These are phyloP conservation scores for Dasyornis broadbenti DNA, from an alignment of 2,113 vertebrate genomes.

Conservation along the genomic window DNA sequence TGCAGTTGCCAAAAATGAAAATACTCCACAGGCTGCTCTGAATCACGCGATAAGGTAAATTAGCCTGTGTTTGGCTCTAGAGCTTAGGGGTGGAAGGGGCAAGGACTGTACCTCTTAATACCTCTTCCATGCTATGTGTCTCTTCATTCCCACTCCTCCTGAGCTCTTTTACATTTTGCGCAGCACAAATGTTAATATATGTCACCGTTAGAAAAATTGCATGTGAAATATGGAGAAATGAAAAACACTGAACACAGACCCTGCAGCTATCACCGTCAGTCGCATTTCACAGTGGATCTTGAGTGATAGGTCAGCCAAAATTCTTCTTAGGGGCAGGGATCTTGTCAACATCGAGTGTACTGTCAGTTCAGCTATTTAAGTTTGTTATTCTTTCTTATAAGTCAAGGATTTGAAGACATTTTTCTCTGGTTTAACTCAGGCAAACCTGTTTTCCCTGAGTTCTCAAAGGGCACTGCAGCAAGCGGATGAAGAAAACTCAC, in stretches of 20 bases:
- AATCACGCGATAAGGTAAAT: background rate
- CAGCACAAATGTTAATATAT: conserved; percentile 1
- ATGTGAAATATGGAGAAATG: conserved; percentile 9
- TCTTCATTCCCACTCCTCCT: background rate
- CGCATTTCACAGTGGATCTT: conserved; percentile 19
- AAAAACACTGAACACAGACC: conserved; percentile 9
- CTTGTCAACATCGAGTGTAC: background rate
- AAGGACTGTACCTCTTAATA: background rate
- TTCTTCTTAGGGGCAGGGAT: conserved; percentile 24
- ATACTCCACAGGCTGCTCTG: background rate
- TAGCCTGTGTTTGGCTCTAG: background rate
- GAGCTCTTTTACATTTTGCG: background rate
- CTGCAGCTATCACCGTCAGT: conserved; percentile 13
- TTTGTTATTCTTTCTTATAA: conserved; percentile 4
- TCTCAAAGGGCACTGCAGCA: background rate
- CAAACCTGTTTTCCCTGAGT: background rate
- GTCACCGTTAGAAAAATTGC: conserved; percentile 9
- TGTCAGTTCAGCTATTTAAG: background rate
- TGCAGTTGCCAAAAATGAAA: background rate
- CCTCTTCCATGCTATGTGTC: background rate
- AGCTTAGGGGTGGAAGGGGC: background rate
- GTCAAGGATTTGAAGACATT: background rate
- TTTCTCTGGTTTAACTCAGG: background rate
- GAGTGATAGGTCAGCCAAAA: conserved; percentile 19
- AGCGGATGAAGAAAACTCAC: no score